A percentile compares a stretch with the other conserved stretches of the same genome.
These are phyloP conservation scores for Amblyteles armatorius DNA, from an alignment of 2,888 invertebrate genomes.

Conservation along the genomic window DNA sequence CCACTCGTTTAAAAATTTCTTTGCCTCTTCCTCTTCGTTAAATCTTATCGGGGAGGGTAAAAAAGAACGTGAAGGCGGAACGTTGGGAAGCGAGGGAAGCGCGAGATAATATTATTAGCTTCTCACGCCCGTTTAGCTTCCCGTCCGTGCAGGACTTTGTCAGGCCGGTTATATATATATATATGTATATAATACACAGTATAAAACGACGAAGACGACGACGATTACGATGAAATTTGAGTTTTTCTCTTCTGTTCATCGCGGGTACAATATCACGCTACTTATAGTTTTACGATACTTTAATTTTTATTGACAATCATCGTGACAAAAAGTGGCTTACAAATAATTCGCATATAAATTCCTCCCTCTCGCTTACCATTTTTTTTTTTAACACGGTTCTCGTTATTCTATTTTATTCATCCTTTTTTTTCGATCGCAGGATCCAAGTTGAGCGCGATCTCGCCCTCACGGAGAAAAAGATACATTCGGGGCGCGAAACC, in stretches of 20 bases:
- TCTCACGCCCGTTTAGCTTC: constrained; percentile 29
- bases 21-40: constrained; percentile 4
- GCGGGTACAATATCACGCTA: constrained; percentile 62
- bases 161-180: constrained; percentile 9
- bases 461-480: background rate
- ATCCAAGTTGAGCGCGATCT: background rate
- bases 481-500: background rate
- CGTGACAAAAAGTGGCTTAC: constrained; percentile 81
- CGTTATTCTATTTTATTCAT: constrained; percentile 27
- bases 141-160: constrained; percentile 25
- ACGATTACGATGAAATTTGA: constrained; percentile 35
- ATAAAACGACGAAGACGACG: constrained; percentile 59
- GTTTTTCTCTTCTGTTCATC: constrained; percentile 31
- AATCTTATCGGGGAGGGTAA: constrained; percentile 33
- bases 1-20: background rate
- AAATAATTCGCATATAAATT: constrained; percentile 73
- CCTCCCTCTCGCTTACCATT: constrained; percentile 61
- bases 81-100: constrained; percentile 21
- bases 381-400: constrained; percentile 41
- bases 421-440: background rate
- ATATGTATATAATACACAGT: constrained; percentile 58
- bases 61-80: constrained; percentile 29
- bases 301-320: constrained; percentile 77
- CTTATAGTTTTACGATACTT: constrained; percentile 62
- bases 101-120: constrained; percentile 21